These are phyloP conservation scores for Plecturocebus donacophilus DNA, from an alignment of 2,113 vertebrate genomes.

Conservation along the genomic window DNA sequence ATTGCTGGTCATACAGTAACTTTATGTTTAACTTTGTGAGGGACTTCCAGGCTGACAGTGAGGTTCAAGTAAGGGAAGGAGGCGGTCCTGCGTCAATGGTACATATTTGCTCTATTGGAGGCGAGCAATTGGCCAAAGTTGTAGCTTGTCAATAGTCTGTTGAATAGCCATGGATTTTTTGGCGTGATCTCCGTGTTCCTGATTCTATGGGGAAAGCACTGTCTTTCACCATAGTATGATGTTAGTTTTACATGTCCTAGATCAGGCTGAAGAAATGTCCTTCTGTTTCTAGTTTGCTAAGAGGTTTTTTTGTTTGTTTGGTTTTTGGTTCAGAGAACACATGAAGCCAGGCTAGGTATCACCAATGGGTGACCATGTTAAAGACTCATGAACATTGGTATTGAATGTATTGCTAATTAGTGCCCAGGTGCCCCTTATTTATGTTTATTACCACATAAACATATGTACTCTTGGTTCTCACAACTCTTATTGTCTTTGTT, in stretches of 20 bases:
- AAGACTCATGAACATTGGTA: neutral
- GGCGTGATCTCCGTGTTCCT: too few relatives aligned
- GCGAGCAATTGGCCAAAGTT: neutral
- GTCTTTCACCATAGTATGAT: too few relatives aligned
- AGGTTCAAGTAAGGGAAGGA: neutral
- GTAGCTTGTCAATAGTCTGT: neutral
- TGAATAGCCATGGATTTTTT: neutral
- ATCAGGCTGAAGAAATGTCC: too few relatives aligned
- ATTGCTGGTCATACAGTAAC: neutral
- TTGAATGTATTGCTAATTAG: neutral
- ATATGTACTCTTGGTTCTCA: neutral
- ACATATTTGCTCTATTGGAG: neutral
- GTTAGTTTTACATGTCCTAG: too few relatives aligned
- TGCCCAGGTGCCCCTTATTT: neutral
- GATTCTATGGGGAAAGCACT: too few relatives aligned
- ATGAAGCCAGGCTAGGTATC: neutral
- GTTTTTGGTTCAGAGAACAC: neutral
- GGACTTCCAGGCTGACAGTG: neutral
- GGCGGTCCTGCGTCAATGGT: neutral
- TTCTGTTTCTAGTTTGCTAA: too few relatives aligned
- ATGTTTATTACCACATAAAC: neutral
- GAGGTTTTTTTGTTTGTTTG: too few relatives aligned
- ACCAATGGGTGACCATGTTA: neutral
- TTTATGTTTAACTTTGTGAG: neutral
- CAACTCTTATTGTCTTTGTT: neutral